Evolutionary conservation across 1,140 invertebrate species (phyloP).

Genomic region (Drosophila sulfurigaster): DNA sequence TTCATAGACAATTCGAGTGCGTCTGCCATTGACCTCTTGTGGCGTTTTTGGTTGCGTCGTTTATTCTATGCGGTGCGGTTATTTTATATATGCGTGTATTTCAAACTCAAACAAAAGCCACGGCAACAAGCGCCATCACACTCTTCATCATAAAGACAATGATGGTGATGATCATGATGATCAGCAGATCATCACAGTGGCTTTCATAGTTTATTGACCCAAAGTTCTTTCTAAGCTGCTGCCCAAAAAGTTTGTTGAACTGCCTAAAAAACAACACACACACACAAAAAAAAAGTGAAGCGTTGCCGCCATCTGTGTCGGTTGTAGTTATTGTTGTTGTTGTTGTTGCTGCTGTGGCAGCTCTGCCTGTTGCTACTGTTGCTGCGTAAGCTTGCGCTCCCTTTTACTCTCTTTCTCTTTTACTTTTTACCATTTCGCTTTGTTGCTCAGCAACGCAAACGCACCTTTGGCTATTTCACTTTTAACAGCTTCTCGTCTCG

Average conservation of each 20-base stretch:
- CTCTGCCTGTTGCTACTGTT: slow-evolving; percentile 25
- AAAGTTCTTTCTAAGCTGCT: slow-evolving; percentile 57
- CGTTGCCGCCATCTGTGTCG: slow-evolving; percentile 22
- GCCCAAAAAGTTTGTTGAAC: slow-evolving; percentile 73
- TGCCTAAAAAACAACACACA: slow-evolving; percentile 35
- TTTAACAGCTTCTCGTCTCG: slow-evolving; percentile 47
- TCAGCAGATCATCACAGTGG: slow-evolving; percentile 52
- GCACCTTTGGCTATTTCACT: slow-evolving; percentile 66
- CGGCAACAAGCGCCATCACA: slow-evolving; percentile 49
- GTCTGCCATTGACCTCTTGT: slow-evolving; percentile 68
- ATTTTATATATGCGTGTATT: slow-evolving; percentile 61
- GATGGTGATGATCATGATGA: slow-evolving; percentile 34
- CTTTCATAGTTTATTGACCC: slow-evolving; percentile 76
- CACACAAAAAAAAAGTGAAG: slow-evolving; percentile 59
- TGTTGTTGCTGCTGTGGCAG: not conserved
- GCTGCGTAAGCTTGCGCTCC: slow-evolving; percentile 46
- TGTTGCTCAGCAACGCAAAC: slow-evolving; percentile 43
- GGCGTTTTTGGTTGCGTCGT: slow-evolving; percentile 5
- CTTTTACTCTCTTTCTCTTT: slow-evolving; percentile 61
- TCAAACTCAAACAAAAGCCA: slow-evolving; percentile 65
- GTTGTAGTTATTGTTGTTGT: not conserved
- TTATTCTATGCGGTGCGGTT: slow-evolving; percentile 6
- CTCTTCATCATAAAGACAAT: slow-evolving; percentile 49
- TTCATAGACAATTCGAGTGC: slow-evolving; percentile 42
- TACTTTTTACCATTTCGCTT: slow-evolving; percentile 51